Evolutionary conservation across 2,113 vertebrate species (phyloP).

Genomic region (Trachemys scripta): DNA sequence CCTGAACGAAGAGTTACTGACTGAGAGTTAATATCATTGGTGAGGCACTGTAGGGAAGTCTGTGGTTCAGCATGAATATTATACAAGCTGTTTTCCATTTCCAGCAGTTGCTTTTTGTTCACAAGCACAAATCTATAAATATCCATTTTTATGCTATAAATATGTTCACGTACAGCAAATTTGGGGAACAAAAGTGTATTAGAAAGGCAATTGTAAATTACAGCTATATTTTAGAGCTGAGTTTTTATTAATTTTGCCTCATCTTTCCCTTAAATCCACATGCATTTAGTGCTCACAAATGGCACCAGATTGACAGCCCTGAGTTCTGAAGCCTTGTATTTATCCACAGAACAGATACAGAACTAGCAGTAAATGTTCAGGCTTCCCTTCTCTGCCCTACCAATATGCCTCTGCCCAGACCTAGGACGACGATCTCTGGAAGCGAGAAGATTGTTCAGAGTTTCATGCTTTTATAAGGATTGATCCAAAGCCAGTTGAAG

Average conservation of each 20-base stretch:
- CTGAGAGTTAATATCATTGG: neutral
- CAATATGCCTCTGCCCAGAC: accelerated
- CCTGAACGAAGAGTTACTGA: neutral
- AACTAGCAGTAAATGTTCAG: neutral
- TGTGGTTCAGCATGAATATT: neutral
- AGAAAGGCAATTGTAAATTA: neutral
- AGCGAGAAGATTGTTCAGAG: neutral
- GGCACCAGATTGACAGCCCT: neutral
- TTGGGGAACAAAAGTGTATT: neutral
- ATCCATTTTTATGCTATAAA: neutral
- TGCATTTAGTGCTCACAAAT: conserved; percentile 18
- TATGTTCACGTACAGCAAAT: neutral
- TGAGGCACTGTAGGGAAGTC: neutral
- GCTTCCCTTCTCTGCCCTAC: neutral
- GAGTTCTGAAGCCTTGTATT: neutral
- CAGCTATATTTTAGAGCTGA: neutral
- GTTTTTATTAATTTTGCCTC: neutral
- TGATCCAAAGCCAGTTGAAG: neutral
- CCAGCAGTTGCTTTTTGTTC: neutral
- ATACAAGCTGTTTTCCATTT: neutral
- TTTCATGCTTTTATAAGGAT: neutral
- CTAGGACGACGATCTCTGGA: neutral
- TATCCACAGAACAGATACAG: neutral
- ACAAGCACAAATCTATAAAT: neutral
- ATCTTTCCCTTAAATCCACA: neutral